Conservation (phyloP, 2,797 vertebrate species). For the Petrocephalus sullivani region DNA sequence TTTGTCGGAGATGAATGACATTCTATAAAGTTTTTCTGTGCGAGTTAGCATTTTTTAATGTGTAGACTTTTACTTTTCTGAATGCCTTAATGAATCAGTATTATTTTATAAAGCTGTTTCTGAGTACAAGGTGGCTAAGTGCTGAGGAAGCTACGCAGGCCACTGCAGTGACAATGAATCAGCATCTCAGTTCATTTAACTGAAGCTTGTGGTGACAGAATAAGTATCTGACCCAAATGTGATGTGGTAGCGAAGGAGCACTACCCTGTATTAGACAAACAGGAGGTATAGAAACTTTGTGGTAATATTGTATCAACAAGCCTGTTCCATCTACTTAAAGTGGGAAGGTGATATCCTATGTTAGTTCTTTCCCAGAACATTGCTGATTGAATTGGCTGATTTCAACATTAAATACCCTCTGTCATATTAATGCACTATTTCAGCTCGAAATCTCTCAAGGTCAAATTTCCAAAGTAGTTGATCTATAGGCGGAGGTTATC, state of each 20-base stretch:
- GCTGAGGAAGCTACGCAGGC: background rate
- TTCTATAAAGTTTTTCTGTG: background rate
- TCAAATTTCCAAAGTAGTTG: background rate
- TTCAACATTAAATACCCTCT: background rate
- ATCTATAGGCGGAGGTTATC: background rate
- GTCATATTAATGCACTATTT: background rate
- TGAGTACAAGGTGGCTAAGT: background rate
- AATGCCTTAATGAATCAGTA: background rate
- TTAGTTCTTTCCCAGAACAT: background rate
- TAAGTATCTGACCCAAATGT: background rate
- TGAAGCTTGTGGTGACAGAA: background rate
- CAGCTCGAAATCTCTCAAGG: background rate
- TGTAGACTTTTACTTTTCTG: background rate
- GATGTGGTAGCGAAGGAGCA: background rate
- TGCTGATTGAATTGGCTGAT: background rate
- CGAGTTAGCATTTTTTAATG: background rate
- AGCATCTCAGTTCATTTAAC: background rate
- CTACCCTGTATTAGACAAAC: background rate
- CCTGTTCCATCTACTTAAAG: background rate
- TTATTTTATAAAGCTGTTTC: background rate
- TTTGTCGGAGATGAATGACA: background rate
- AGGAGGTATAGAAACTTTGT: background rate
- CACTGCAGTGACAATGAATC: background rate
- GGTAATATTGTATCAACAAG: background rate
- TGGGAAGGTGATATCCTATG: background rate